Evolutionary conservation across 1,140 invertebrate species (phyloP).

Genomic region (Zophobas morio): DNA sequence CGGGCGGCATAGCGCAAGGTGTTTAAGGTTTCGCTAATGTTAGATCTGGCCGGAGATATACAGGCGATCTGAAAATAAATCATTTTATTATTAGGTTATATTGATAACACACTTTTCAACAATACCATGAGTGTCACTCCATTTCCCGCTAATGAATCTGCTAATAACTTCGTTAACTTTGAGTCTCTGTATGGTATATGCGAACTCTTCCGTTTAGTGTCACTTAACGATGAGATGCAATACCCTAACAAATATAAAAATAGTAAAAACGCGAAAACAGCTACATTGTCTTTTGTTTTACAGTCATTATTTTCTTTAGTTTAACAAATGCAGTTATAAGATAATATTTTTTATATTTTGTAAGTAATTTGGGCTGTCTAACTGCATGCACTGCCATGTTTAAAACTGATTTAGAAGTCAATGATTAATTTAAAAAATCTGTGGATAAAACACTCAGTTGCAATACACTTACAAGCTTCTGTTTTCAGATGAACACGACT

Average conservation of each 20-base stretch:
- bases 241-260: constrained; percentile 78
- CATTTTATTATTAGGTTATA: not conserved
- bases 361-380: too few relatives aligned
- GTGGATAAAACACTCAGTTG: too few relatives aligned
- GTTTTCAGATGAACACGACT: too few relatives aligned
- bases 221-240: constrained; percentile 92
- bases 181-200: constrained; percentile 96
- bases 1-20: constrained; percentile 90
- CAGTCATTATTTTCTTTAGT: too few relatives aligned
- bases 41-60: constrained; percentile 88
- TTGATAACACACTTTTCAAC: not conserved
- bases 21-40: constrained; percentile 92
- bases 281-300: not conserved
- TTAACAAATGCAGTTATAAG: too few relatives aligned
- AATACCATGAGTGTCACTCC: constrained; percentile 93
- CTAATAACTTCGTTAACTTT: constrained; percentile 92
- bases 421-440: too few relatives aligned
- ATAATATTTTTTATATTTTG: too few relatives aligned
- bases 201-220: constrained; percentile 83
- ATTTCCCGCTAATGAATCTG: constrained; percentile 95
- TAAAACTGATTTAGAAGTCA: too few relatives aligned
- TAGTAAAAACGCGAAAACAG: not conserved
- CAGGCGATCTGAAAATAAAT: constrained; percentile 86
- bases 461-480: too few relatives aligned
- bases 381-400: too few relatives aligned